A percentile compares a stretch with the other conserved stretches of the same genome.
Evolutionary conservation across 2,113 vertebrate species (phyloP).

Genomic region (Rattus rattus): DNA sequence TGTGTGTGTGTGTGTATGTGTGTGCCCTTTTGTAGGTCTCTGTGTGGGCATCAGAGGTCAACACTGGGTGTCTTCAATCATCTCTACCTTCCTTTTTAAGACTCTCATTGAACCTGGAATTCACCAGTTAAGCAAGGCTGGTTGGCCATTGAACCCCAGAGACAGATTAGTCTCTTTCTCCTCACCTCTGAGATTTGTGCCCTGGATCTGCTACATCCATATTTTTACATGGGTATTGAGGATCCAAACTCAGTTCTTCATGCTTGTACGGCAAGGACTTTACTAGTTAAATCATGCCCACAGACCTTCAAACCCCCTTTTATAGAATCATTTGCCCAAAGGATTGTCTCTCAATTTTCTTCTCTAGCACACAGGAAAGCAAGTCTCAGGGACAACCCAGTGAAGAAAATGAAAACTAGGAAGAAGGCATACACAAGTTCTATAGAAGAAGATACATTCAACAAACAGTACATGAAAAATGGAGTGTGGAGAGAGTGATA

Average conservation of each 20-base stretch:
- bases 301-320: not conserved
- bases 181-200: not conserved
- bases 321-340: not conserved
- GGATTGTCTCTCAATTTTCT: not conserved
- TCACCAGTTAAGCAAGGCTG: not conserved
- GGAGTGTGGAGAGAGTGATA: not conserved
- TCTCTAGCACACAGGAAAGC: not conserved
- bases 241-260: not conserved
- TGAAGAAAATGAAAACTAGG: slow-evolving; percentile 10
- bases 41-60: not conserved
- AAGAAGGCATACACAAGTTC: not conserved
- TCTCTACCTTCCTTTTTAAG: not conserved
- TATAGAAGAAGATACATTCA: not conserved
- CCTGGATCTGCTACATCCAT: not conserved
- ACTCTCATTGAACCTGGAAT: not conserved
- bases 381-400: not conserved
- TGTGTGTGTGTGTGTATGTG: not conserved
- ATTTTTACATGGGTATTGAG: not conserved
- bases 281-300: not conserved
- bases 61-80: not conserved
- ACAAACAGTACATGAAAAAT: not conserved
- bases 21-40: not conserved
- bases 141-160: not conserved
- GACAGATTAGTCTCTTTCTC: not conserved
- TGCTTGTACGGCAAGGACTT: not conserved